Conservation (phyloP, 2,888 invertebrate species). For the Sinotaia quadrata region DNA sequence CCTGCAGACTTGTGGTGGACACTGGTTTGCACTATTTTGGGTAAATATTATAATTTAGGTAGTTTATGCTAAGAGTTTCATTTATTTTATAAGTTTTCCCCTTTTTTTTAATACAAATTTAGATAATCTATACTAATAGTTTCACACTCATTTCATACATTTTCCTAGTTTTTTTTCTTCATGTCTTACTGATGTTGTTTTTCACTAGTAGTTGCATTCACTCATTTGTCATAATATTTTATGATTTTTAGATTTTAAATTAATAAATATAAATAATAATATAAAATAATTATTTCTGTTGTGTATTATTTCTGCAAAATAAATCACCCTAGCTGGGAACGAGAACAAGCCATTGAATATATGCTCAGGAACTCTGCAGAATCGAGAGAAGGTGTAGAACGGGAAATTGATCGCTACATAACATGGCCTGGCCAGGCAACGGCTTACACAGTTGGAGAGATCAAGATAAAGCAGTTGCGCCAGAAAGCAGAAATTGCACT, state of each 20-base stretch:
- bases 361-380: constrained; percentile 54
- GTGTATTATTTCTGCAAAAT: too few relatives aligned
- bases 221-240: too few relatives aligned
- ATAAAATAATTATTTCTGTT: background rate
- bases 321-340: constrained; percentile 61
- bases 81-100: too few relatives aligned
- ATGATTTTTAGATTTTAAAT: too few relatives aligned
- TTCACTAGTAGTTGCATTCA: too few relatives aligned
- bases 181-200: too few relatives aligned
- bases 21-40: constrained; percentile 26
- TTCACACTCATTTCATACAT: too few relatives aligned
- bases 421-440: constrained; percentile 70
- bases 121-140: too few relatives aligned
- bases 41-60: too few relatives aligned
- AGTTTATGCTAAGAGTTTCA: too few relatives aligned
- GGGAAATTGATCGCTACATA: constrained; percentile 67
- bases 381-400: constrained; percentile 26
- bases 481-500: constrained; percentile 57
- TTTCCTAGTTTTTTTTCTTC: too few relatives aligned
- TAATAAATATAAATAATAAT: background rate
- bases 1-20: constrained; percentile 29
- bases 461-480: constrained; percentile 62
- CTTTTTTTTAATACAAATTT: too few relatives aligned
- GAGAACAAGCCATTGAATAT: constrained; percentile 59
- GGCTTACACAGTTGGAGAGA: constrained; percentile 66